Percentiles rank a stretch among this genome's conserved stretches.
Evolutionary conservation across 2,888 invertebrate genomes (phyloP).

Genomic region (Entomobrya multifasciata): DNA sequence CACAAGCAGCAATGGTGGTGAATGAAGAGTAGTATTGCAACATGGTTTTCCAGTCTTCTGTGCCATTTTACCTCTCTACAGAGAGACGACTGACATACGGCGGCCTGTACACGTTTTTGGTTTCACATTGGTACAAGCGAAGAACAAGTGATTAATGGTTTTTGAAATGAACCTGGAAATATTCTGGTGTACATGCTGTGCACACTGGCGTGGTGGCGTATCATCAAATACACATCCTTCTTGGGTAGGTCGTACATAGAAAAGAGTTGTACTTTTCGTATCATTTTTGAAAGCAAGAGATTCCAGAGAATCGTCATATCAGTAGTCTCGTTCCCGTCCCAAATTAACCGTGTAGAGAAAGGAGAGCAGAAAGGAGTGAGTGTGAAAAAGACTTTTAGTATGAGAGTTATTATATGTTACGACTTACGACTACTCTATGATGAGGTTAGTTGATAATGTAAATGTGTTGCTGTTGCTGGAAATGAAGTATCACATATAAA

Average conservation of each 20-base stretch:
- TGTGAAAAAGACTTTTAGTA: constrained; percentile 58
- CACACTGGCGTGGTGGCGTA: neutral
- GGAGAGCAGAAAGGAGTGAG: constrained; percentile 21
- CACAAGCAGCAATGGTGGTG: neutral
- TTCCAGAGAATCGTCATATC: constrained; percentile 8
- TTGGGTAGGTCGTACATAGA: too few species aligned
- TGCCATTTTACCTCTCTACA: neutral
- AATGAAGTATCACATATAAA: neutral
- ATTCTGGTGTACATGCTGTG: constrained; percentile 39
- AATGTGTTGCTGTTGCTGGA: neutral
- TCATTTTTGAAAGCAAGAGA: constrained; percentile 30
- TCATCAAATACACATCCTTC: neutral
- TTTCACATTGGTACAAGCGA: constrained; percentile 39
- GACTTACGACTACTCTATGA: neutral
- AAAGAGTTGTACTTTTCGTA: neutral
- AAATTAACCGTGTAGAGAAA: constrained; percentile 44
- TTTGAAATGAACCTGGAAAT: constrained; percentile 77
- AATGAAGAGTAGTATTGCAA: constrained; percentile 40
- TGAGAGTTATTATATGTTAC: neutral
- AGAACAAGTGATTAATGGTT: constrained; percentile 78
- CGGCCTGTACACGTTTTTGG: constrained; percentile 42
- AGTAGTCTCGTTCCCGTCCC: neutral
- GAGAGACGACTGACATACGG: constrained; percentile 31
- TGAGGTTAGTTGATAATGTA: neutral
- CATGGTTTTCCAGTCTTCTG: constrained; percentile 34